phyloP scores from a whole-genome alignment of 2,888 invertebrate genomes.

The Sphaerophoria rueppellii region DNA sequence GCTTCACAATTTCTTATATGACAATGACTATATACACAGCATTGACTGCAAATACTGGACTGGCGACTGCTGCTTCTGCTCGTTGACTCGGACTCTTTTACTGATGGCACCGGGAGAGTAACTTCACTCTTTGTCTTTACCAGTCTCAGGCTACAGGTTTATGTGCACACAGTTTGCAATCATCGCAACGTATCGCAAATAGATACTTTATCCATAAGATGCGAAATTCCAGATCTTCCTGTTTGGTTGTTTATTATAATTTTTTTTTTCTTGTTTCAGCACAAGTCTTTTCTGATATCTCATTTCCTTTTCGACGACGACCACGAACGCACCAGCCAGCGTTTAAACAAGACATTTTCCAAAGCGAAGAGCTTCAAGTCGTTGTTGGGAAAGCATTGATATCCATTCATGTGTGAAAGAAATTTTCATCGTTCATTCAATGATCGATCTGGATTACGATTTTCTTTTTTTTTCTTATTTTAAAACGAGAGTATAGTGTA shows the following conservation, averaged over 20 bases:
- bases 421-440: conserved; percentile 72
- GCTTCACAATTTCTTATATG: conserved; percentile 13
- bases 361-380: background rate
- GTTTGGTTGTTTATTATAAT: conserved; percentile 55
- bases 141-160: conserved; percentile 53
- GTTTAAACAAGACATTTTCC: conserved; percentile 68
- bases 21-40: conserved; percentile 11
- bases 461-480: conserved; percentile 7
- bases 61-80: conserved; percentile 43
- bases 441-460: conserved; percentile 69
- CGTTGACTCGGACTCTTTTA: background rate
- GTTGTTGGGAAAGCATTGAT: conserved; percentile 63
- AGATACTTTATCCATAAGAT: conserved; percentile 72
- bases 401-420: conserved; percentile 72
- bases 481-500: background rate
- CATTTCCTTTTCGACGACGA: conserved; percentile 46
- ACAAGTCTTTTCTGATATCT: background rate
- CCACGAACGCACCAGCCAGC: conserved; percentile 54
- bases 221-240: conserved; percentile 74
- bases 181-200: conserved; percentile 63
- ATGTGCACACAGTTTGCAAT: conserved; percentile 66
- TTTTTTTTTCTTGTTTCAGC: conserved; percentile 24
- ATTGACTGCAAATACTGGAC: conserved; percentile 50
- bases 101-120: conserved; percentile 25
- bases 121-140: background rate